phyloP scores from a whole-genome alignment of 2,797 vertebrate species.

The Lepilemur ruficaudatus region DNA sequence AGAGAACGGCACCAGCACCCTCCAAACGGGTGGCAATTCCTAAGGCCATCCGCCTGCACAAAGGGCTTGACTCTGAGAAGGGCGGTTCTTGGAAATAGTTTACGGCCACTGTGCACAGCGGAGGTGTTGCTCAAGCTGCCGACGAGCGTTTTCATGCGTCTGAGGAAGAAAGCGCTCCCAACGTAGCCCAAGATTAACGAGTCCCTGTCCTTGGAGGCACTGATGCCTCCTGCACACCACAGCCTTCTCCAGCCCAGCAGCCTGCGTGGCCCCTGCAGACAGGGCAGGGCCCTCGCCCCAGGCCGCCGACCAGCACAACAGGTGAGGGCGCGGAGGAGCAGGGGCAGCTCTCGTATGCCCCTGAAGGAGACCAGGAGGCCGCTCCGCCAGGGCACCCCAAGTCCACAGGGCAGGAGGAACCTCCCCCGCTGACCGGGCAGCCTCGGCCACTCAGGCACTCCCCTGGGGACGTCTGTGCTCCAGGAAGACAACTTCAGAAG shows the following conservation, averaged over 20 bases:
- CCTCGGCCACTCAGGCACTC: background rate
- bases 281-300: no score
- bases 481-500: background rate
- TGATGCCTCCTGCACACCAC: background rate
- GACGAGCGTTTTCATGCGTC: no score
- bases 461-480: background rate
- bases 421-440: background rate
- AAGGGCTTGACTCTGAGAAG: background rate
- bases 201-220: no score
- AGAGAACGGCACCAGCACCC: background rate
- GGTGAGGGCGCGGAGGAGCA: no score
- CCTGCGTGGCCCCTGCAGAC: no score
- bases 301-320: no score
- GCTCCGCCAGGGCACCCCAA: background rate
- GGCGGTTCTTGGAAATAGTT: background rate
- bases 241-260: background rate
- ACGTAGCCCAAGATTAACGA: no score
- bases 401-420: fast-evolving
- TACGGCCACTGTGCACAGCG: background rate
- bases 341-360: no score
- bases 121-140: no score
- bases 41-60: no score
- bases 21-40: background rate
- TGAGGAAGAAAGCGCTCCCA: background rate
- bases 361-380: background rate